Evolutionary conservation across 2,888 invertebrate species (phyloP).

Genomic region (Epinotia ramella): DNA sequence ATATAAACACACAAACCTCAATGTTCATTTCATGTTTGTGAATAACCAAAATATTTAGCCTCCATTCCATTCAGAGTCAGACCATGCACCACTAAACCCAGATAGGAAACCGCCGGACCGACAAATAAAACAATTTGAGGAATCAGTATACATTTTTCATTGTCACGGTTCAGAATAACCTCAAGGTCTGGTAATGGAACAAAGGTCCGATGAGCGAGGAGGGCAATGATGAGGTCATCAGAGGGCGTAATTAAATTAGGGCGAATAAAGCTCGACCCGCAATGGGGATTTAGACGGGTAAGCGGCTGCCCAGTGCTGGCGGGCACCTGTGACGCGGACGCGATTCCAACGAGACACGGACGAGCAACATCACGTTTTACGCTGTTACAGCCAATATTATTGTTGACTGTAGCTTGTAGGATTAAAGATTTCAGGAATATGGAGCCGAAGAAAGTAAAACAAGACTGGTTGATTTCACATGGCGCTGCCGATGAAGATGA

Average conservation of each 20-base stretch:
- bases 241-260: constrained; percentile 72
- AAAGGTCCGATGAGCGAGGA: constrained; percentile 60
- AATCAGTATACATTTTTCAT: constrained; percentile 59
- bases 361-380: neutral
- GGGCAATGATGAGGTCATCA: constrained; percentile 72
- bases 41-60: constrained; percentile 25
- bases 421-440: too few species aligned
- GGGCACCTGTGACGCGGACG: constrained; percentile 19
- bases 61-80: constrained; percentile 18
- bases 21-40: constrained; percentile 18
- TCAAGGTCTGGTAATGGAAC: constrained; percentile 61
- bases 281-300: constrained; percentile 56
- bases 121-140: constrained; percentile 47
- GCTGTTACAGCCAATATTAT: neutral
- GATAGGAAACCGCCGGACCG: constrained; percentile 30
- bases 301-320: constrained; percentile 46
- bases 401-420: too few species aligned
- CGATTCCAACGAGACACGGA: constrained; percentile 2
- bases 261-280: constrained; percentile 58
- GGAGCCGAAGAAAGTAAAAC: too few species aligned
- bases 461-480: too few species aligned
- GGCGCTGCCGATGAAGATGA: too few species aligned
- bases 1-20: neutral
- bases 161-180: constrained; percentile 55
- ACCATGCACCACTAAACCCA: constrained; percentile 40